Evolutionary conservation across 2,797 vertebrate genomes (phyloP).

Genomic region (Chlorospingus semifuscus): DNA sequence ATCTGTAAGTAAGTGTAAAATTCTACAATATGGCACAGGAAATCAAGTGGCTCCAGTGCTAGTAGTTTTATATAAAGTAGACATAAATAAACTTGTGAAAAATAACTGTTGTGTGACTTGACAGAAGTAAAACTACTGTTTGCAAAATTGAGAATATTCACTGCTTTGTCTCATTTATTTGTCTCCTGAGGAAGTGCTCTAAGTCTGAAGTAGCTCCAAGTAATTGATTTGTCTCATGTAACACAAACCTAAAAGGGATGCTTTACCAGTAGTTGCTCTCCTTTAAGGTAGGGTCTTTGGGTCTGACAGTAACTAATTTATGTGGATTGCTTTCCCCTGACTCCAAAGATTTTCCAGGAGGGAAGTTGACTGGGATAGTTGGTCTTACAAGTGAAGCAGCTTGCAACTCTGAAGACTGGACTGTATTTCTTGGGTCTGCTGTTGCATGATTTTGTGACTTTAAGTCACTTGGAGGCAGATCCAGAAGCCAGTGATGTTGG

Average conservation of each 20-base stretch:
- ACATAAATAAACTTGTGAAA: neutral
- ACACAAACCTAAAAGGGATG: neutral
- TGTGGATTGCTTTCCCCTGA: neutral
- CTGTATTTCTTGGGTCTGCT: neutral
- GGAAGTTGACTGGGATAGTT: neutral
- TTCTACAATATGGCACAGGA: neutral
- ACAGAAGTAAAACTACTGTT: neutral
- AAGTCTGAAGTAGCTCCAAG: neutral
- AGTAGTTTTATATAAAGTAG: neutral
- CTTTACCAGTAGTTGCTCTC: neutral
- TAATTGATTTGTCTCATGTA: neutral
- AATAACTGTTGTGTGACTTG: neutral
- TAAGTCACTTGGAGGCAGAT: neutral
- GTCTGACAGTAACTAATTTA: neutral
- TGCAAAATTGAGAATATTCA: neutral
- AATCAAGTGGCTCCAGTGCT: neutral
- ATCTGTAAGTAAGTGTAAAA: neutral
- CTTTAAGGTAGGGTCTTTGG: neutral
- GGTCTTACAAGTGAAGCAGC: neutral
- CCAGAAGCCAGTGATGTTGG: neutral
- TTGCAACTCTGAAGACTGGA: neutral
- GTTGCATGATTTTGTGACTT: neutral
- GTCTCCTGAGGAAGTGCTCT: neutral
- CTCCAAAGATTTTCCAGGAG: neutral
- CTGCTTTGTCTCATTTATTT: neutral